A percentile compares a stretch with the other conserved stretches of the same genome.
phyloP scores from a whole-genome alignment of 1,140 invertebrate genomes.

The Drosophila paulistorum region DNA sequence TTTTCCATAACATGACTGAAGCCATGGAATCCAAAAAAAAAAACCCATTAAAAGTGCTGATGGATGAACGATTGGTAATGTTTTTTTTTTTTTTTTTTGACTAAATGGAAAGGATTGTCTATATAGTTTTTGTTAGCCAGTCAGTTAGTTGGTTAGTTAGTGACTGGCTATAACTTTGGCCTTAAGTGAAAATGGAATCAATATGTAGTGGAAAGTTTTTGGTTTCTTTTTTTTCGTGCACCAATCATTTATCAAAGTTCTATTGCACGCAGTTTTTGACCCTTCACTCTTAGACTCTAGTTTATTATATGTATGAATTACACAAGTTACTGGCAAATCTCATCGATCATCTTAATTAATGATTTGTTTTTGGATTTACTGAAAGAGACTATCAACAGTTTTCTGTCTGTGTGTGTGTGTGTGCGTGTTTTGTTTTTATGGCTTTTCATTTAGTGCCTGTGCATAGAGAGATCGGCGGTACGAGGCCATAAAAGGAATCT shows the following conservation, averaged over 20 bases:
- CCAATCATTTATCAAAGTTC: constrained; percentile 36
- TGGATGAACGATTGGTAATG: constrained; percentile 11
- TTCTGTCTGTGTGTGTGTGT: background rate
- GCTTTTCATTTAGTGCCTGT: background rate
- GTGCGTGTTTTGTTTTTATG: constrained; percentile 14
- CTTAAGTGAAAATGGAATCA: background rate
- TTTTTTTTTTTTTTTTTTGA: background rate
- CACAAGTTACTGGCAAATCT: constrained; percentile 12
- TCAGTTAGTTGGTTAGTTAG: background rate
- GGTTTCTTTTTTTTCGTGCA: too few species aligned
- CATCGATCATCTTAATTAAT: constrained; percentile 43
- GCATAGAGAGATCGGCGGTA: too few species aligned
- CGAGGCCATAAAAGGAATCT: constrained; percentile 19
- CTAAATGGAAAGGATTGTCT: constrained; percentile 3
- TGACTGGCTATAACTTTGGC: background rate
- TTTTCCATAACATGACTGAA: constrained; percentile 51
- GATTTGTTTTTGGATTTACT: background rate
- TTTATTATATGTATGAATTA: constrained; percentile 24
- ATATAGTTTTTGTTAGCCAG: background rate
- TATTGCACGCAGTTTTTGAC: too few species aligned
- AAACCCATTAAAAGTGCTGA: constrained; percentile 40
- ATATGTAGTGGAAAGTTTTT: background rate
- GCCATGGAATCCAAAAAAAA: constrained; percentile 23
- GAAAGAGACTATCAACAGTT: background rate
- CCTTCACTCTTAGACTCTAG: background rate